Evolutionary conservation across 2,888 invertebrate genomes (phyloP).

Genomic region (Sphecodes monilicornis): DNA sequence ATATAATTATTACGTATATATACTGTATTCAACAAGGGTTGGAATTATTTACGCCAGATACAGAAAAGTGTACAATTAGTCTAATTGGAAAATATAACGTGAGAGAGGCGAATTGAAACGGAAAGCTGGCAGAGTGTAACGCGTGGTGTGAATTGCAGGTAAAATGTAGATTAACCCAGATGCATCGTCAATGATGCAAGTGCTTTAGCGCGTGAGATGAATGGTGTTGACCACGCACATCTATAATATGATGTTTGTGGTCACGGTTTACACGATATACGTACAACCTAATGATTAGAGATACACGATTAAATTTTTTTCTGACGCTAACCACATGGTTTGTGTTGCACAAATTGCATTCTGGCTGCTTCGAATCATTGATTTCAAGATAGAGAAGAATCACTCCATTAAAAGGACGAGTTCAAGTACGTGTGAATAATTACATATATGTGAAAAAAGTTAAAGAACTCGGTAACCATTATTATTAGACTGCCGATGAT

Average conservation of each 20-base stretch:
- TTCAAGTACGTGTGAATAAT: background rate
- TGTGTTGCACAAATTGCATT: background rate
- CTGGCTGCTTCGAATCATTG: background rate
- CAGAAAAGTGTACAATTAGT: background rate
- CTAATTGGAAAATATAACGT: constrained; percentile 3
- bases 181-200: constrained; percentile 57
- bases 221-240: constrained; percentile 16
- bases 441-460: background rate
- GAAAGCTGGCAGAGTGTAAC: constrained; percentile 9
- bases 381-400: background rate
- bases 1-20: too few species aligned
- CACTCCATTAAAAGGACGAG: background rate
- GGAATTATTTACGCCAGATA: background rate
- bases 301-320: background rate
- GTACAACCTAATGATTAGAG: background rate
- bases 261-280: background rate
- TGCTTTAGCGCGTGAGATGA: constrained; percentile 51
- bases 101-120: constrained; percentile 14
- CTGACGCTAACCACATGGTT: background rate
- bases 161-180: constrained; percentile 54
- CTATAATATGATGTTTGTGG: background rate
- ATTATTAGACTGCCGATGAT: too few species aligned
- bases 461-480: too few species aligned
- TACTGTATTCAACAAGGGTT: background rate
- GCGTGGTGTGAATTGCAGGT: constrained; percentile 32